Evolutionary conservation across 1,140 invertebrate species (phyloP), one percentile per base, ranked within the genome.

Genomic region (Zophobas atratus): DNA sequence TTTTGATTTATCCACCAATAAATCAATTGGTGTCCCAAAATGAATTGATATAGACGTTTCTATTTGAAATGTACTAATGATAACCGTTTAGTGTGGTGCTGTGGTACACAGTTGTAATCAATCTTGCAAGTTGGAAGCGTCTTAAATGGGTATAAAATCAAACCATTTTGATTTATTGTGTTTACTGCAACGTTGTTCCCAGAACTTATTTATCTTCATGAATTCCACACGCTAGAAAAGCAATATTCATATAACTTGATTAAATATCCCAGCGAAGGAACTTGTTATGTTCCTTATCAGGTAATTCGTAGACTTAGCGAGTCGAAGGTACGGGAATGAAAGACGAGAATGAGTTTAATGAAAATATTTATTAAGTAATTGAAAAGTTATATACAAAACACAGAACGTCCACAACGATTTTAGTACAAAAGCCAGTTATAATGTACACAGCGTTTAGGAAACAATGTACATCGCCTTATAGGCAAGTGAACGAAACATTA

Each of bases 311-410:
- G 43, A 8, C 43, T 3, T 4, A 8, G 43, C 43, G 43, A 46
- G 43, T 46, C 35, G 36, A 20, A 35, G 39, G 20, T 20, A 20
- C 20, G 20, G 20, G 6, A n/a, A 41, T 41, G 46, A 72, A 51
- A 36, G 8, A 6, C 20, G 3, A 1, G 20, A 36, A 34, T 39
- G 39, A 43, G 38, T 78, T 78, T 75, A 75, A 60, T 78, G 77
- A 78, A 78, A 78, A 78, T 78, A 75, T 78, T 74, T 78, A 78
- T 78, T 78, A 73, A 70, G 75, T 76, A 77, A 77, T 77, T 75
- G 71, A 76, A 79, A 79, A 77, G 78, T 79, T 79, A 79, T 79
- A 72, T 79, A 79, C 77, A 79, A 79, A 79, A 79, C 77, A 79
- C 77, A 74, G 56, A 77, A 55, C 49, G 53, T 77, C 57, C 75